These are phyloP conservation scores for Cremastobaeus sp. DNA, from an alignment of 2,888 invertebrate genomes.

Conservation along the genomic window DNA sequence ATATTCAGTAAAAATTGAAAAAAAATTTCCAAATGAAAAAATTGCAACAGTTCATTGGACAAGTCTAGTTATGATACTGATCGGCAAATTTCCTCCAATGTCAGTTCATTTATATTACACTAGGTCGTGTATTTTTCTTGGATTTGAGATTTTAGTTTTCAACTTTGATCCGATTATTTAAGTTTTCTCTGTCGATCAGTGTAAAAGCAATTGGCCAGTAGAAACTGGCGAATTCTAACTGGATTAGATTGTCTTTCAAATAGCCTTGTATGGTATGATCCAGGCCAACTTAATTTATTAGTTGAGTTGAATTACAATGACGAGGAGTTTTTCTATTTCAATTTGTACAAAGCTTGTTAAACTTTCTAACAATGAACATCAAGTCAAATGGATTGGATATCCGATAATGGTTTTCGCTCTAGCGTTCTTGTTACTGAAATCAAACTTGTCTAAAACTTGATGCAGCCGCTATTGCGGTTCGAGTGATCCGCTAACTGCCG, in stretches of 20 bases:
- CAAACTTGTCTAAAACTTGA: conserved; percentile 61
- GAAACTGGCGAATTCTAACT: no score
- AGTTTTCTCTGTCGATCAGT: no score
- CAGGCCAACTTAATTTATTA: conserved; percentile 48
- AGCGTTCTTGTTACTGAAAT: conserved; percentile 60
- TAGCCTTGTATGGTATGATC: conserved; percentile 2
- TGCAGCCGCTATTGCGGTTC: conserved; percentile 56
- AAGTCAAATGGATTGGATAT: conserved; percentile 60
- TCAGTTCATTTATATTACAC: no score
- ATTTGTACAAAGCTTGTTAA: conserved; percentile 59
- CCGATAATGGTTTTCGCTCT: conserved; percentile 60
- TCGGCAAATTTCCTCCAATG: no score
- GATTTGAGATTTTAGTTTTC: no score
- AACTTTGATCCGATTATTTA: no score
- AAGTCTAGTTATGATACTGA: no score
- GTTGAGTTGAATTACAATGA: conserved; percentile 56
- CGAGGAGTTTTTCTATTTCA: conserved; percentile 56
- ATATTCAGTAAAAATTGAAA: no score
- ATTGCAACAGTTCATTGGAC: no score
- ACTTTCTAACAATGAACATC: conserved; percentile 59
- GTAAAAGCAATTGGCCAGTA: no score
- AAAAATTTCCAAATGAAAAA: no score
- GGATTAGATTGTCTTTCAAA: conserved; percentile 16
- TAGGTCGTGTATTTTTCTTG: no score
- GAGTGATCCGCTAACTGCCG: conserved; percentile 51